phyloP scores from a whole-genome alignment of 2,888 invertebrate genomes.

The Aplocera efformata region DNA sequence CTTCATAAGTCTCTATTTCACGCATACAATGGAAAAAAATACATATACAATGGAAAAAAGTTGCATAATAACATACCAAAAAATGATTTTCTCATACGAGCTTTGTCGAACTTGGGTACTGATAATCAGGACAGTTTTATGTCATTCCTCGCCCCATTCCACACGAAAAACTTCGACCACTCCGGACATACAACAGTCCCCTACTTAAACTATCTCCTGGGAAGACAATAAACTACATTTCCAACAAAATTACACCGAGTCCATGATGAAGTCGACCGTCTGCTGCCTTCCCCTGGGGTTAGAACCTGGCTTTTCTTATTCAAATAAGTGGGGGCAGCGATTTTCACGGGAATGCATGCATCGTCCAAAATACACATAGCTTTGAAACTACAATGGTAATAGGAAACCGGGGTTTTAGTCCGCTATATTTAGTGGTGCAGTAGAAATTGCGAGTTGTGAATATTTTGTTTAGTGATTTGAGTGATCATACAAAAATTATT shows the following conservation, averaged over 20 bases:
- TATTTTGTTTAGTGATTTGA: no score
- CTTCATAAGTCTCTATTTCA: no score
- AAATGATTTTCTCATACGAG: no score
- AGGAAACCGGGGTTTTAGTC: slow-evolving; percentile 3
- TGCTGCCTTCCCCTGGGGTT: slow-evolving; percentile 41
- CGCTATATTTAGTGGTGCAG: not conserved
- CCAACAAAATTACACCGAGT: slow-evolving; percentile 43
- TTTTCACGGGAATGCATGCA: slow-evolving; percentile 53
- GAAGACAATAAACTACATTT: slow-evolving; percentile 40
- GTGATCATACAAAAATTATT: no score
- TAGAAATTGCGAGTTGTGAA: no score
- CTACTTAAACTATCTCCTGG: slow-evolving; percentile 22
- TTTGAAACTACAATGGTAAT: slow-evolving; percentile 15
- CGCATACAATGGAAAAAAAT: no score
- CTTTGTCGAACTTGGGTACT: no score
- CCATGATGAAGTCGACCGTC: slow-evolving; percentile 47
- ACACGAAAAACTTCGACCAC: slow-evolving; percentile 2
- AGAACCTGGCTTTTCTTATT: slow-evolving; percentile 68
- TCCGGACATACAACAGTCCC: slow-evolving; percentile 12
- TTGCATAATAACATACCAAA: no score
- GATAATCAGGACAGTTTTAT: not conserved
- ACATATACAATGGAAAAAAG: no score
- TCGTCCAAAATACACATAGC: slow-evolving; percentile 27
- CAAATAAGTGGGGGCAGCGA: slow-evolving; percentile 68
- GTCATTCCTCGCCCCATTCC: slow-evolving; percentile 4